Evolutionary conservation across 2,113 vertebrate species (phyloP).

Genomic region (Nipponia nippon): DNA sequence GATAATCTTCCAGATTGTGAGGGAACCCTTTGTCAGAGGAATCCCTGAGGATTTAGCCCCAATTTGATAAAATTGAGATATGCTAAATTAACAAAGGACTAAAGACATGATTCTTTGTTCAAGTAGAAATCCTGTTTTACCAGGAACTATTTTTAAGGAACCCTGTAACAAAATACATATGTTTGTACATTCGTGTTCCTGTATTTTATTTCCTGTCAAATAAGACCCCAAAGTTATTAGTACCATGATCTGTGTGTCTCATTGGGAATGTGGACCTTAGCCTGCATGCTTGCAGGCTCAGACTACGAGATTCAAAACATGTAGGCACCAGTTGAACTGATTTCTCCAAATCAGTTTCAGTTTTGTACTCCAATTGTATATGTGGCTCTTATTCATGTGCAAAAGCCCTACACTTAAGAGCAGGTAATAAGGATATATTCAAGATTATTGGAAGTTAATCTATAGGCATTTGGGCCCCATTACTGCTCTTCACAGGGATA

Average conservation of each 20-base stretch:
- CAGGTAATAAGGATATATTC: background rate
- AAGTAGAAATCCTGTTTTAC: background rate
- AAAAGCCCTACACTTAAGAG: background rate
- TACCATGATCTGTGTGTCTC: background rate
- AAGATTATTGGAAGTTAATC: background rate
- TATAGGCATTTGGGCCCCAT: background rate
- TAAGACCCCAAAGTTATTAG: background rate
- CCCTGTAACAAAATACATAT: background rate
- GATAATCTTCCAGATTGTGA: background rate
- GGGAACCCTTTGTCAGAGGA: background rate
- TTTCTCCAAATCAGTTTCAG: background rate
- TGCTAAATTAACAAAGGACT: background rate
- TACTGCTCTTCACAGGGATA: background rate
- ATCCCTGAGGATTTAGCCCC: background rate
- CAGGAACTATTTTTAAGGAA: background rate
- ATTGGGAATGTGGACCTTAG: background rate
- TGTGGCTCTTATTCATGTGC: background rate
- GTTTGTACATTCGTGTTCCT: fast-evolving
- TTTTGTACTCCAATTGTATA: background rate
- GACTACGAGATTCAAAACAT: background rate
- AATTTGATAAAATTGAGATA: background rate
- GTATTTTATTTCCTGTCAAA: background rate
- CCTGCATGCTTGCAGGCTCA: background rate
- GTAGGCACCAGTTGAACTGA: background rate
- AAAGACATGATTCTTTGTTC: fast-evolving